Evolutionary conservation across 92 coral and sea anemone genomes (phyloP).

Genomic region (Porites lobata): DNA sequence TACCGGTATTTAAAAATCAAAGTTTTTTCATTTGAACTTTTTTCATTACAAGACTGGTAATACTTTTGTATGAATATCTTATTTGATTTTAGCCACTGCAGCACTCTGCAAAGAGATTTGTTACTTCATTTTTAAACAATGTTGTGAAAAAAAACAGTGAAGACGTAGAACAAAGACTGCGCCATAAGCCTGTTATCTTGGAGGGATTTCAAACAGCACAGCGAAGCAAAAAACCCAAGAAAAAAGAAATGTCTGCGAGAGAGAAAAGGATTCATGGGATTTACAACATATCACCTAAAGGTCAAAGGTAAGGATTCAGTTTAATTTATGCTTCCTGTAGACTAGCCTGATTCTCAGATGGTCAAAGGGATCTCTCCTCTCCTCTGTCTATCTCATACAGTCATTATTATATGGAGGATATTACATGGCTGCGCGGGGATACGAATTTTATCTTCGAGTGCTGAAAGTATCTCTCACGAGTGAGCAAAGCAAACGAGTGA

Average conservation of each 20-base stretch:
- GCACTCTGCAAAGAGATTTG: slow-evolving; percentile 84
- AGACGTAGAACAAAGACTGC: slow-evolving; percentile 52
- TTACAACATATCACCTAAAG: slow-evolving; percentile 78
- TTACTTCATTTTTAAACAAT: slow-evolving; percentile 75
- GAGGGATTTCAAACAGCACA: slow-evolving; percentile 59
- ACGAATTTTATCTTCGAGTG: too few species aligned
- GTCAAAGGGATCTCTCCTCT: too few species aligned
- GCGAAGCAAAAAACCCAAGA: slow-evolving; percentile 63
- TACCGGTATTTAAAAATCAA: too few species aligned
- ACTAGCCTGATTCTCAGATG: too few species aligned
- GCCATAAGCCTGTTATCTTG: slow-evolving; percentile 79
- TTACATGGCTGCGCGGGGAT: too few species aligned
- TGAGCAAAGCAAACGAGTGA: too few species aligned
- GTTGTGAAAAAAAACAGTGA: slow-evolving; percentile 52
- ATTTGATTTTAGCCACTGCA: slow-evolving; percentile 66
- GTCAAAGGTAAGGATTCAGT: slow-evolving; percentile 74
- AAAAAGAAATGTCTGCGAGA: slow-evolving; percentile 83
- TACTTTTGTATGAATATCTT: not conserved
- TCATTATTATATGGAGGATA: too few species aligned
- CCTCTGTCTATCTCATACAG: too few species aligned
- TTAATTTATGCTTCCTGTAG: too few species aligned
- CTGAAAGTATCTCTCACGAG: too few species aligned
- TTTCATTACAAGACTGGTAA: not conserved
- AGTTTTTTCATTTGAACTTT: too few species aligned
- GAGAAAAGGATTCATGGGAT: slow-evolving; percentile 80